These are phyloP conservation scores for Anser brachyrhynchus DNA, from an alignment of 2,113 vertebrate genomes.

Conservation along the genomic window DNA sequence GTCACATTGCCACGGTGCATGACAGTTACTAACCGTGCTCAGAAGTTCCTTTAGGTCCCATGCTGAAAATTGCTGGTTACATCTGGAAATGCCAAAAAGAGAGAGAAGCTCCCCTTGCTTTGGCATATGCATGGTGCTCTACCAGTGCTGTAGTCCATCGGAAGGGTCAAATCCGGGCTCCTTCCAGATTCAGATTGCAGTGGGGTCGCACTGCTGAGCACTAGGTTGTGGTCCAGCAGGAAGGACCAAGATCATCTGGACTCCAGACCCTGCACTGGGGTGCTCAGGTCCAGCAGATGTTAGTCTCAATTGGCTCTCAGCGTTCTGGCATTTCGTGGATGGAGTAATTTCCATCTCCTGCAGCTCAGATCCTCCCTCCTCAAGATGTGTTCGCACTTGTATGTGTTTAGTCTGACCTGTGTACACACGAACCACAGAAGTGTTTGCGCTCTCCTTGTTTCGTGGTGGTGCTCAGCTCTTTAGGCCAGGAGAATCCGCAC, in stretches of 20 bases:
- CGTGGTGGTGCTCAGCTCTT: neutral
- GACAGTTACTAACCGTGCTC: neutral
- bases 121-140: neutral
- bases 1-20: accelerated
- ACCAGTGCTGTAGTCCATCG: neutral
- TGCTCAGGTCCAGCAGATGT: neutral
- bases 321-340: neutral
- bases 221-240: neutral
- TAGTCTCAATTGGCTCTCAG: neutral
- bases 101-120: neutral
- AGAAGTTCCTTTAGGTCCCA: neutral
- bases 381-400: neutral
- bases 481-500: neutral
- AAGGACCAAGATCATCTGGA: neutral
- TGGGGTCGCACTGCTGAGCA: neutral
- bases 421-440: neutral
- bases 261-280: accelerated
- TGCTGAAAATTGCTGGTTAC: neutral
- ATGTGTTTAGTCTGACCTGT: neutral
- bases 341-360: neutral
- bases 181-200: accelerated
- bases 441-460: neutral
- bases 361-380: neutral
- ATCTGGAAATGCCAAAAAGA: neutral
- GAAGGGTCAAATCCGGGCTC: neutral